Evolutionary conservation across 2,113 vertebrate genomes (phyloP).

Genomic region (Nycticryphes semicollaris): DNA sequence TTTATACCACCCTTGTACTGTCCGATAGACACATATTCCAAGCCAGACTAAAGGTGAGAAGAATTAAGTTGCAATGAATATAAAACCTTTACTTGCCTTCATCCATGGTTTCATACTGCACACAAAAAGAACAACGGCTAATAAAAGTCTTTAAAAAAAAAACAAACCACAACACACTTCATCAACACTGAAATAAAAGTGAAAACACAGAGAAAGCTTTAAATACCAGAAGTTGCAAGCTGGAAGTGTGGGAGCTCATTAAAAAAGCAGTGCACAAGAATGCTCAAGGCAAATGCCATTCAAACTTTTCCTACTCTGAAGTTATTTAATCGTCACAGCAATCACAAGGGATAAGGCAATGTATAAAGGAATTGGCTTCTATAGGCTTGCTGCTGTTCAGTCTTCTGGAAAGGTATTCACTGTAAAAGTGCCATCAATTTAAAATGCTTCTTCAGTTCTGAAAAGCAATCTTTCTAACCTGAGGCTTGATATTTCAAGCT

Average conservation of each 20-base stretch:
- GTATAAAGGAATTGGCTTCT: slow-evolving; percentile 50
- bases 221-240: not conserved
- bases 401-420: slow-evolving; percentile 49
- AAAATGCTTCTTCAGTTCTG: slow-evolving; percentile 30
- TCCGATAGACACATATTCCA: not conserved
- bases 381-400: slow-evolving; percentile 41
- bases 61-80: not conserved
- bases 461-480: slow-evolving; percentile 20
- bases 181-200: not conserved
- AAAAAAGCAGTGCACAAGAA: slow-evolving; percentile 37
- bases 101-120: not conserved
- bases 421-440: slow-evolving; percentile 35
- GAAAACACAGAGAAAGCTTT: not conserved
- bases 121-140: not conserved
- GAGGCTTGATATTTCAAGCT: not conserved
- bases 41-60: not conserved
- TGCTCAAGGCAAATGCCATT: slow-evolving; percentile 57
- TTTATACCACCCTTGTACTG: not conserved
- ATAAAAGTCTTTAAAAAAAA: not conserved
- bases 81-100: not conserved
- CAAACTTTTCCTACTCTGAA: slow-evolving; percentile 43
- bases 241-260: slow-evolving; percentile 41
- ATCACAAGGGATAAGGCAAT: slow-evolving; percentile 51
- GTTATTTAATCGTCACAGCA: slow-evolving; percentile 49
- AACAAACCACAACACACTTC: not conserved